Conservation (phyloP, 2,888 invertebrate genomes). For the Phania funesta region DNA sequence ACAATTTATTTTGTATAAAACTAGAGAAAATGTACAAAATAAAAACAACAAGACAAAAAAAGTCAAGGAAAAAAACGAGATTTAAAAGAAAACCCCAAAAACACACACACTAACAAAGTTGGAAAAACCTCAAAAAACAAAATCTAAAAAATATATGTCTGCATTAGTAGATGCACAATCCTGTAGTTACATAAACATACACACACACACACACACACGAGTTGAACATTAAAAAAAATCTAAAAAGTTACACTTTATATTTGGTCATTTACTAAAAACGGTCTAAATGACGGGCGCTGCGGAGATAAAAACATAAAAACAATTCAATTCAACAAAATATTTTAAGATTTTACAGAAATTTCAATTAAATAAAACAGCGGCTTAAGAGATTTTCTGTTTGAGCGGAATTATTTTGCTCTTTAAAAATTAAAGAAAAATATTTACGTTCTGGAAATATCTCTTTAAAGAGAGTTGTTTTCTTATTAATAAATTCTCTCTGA, state of each 20-base stretch:
- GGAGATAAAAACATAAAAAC: conserved; percentile 8
- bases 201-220: background rate
- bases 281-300: background rate
- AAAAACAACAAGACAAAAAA: conserved; percentile 17
- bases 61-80: background rate
- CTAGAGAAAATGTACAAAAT: background rate
- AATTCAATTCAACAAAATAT: conserved; percentile 13
- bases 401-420: conserved; percentile 5
- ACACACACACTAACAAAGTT: conserved; percentile 1
- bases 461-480: background rate
- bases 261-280: conserved; percentile 48
- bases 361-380: background rate
- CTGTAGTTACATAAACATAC: conserved; percentile 2
- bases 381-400: conserved; percentile 3
- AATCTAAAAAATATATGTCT: background rate
- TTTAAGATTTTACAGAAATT: conserved; percentile 31
- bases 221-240: background rate
- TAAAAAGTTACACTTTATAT: conserved; percentile 42
- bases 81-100: conserved; percentile 27
- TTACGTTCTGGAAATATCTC: background rate
- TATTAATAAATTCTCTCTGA: too few species aligned
- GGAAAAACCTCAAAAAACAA: conserved; percentile 3
- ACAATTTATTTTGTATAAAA: conserved; percentile 32
- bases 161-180: conserved; percentile 45
- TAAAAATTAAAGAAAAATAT: background rate